These are phyloP conservation scores for Tetraneura akinire DNA, from an alignment of 1,140 invertebrate genomes.

Conservation along the genomic window DNA sequence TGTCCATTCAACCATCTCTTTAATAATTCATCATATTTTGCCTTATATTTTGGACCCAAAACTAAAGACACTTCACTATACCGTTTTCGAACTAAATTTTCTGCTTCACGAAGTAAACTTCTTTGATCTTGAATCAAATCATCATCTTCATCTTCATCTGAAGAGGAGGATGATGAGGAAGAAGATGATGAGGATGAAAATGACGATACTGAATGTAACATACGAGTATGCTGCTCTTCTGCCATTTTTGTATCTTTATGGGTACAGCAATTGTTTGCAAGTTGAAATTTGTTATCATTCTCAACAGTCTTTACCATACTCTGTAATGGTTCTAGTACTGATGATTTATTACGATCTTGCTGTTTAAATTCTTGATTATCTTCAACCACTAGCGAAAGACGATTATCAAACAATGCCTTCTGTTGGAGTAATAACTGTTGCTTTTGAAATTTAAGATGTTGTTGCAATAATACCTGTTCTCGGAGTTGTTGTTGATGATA, in stretches of 20 bases:
- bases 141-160: conserved; percentile 7
- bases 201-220: neutral
- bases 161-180: neutral
- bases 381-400: neutral
- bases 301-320: neutral
- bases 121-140: neutral
- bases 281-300: neutral
- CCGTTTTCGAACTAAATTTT: neutral
- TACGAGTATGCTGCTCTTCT: neutral
- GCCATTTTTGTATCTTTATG: neutral
- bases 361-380: neutral
- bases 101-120: neutral
- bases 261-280: too few relatives aligned
- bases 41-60: neutral
- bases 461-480: conserved; percentile 6
- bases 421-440: neutral
- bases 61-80: neutral
- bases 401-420: neutral
- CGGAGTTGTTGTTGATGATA: neutral
- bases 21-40: neutral
- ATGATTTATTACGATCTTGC: neutral
- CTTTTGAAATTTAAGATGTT: neutral
- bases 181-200: too few relatives aligned
- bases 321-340: neutral
- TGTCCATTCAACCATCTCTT: neutral